Evolutionary conservation across 2,797 vertebrate genomes (phyloP).

Genomic region (Poeciliopsis paucimaculata): DNA sequence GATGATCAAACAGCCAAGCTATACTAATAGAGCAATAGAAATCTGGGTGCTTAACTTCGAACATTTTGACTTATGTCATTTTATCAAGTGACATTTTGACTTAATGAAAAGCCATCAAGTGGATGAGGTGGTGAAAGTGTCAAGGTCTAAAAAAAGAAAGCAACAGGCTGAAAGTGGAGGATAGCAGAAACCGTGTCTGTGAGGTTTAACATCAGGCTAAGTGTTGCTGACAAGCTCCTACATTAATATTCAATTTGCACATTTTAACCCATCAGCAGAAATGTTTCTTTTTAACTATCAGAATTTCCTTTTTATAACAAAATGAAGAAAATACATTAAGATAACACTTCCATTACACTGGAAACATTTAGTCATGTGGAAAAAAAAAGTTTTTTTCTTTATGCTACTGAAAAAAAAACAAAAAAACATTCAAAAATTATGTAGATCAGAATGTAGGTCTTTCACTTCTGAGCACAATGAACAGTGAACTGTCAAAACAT

Average conservation of each 20-base stretch:
- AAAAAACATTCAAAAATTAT: neutral
- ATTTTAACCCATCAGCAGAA: neutral
- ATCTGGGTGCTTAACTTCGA: neutral
- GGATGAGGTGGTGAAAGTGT: neutral
- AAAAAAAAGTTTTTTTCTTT: neutral
- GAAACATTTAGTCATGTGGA: neutral
- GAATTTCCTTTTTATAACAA: neutral
- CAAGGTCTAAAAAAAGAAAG: neutral
- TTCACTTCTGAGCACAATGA: too few species aligned
- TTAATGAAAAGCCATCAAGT: neutral
- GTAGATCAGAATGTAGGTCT: neutral
- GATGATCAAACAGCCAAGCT: neutral
- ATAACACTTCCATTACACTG: neutral
- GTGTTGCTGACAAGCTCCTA: neutral
- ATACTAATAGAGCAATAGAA: neutral
- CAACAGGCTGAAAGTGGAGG: conserved; percentile 2
- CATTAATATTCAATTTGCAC: neutral
- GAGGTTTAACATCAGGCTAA: neutral
- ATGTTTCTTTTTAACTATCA: neutral
- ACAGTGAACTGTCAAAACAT: neutral
- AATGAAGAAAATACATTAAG: neutral
- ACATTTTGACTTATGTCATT: neutral
- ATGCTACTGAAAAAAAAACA: neutral
- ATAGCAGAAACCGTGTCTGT: neutral
- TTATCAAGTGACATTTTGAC: neutral